These are phyloP conservation scores for Synanthedon myopaeformis DNA, from an alignment of 2,888 invertebrate genomes.

Conservation along the genomic window DNA sequence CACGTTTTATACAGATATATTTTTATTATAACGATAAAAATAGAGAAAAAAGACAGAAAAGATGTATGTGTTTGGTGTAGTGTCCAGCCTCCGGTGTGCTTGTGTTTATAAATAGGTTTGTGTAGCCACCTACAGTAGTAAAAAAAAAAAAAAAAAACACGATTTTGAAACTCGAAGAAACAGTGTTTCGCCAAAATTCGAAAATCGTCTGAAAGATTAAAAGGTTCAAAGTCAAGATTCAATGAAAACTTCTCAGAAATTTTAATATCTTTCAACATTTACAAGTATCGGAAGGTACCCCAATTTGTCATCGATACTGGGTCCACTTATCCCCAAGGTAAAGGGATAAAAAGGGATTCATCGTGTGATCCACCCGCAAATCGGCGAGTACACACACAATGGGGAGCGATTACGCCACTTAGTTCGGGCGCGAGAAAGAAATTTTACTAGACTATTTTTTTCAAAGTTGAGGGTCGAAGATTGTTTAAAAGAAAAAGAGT, in stretches of 20 bases:
- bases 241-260: constrained; percentile 11
- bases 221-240: neutral
- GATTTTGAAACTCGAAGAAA: too few relatives aligned
- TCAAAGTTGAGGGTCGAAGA: neutral
- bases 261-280: constrained; percentile 40
- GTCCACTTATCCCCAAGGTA: constrained; percentile 32
- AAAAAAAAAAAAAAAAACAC: too few relatives aligned
- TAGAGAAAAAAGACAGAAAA: too few relatives aligned
- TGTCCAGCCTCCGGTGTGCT: too few relatives aligned
- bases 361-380: constrained; percentile 58
- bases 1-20: too few relatives aligned
- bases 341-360: constrained; percentile 59
- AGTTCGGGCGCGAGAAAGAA: constrained; percentile 41
- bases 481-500: neutral
- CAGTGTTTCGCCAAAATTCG: too few relatives aligned
- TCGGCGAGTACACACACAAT: constrained; percentile 36
- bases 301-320: constrained; percentile 64
- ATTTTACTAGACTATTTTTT: constrained; percentile 2
- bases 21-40: too few relatives aligned
- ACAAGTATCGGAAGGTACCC: constrained; percentile 37
- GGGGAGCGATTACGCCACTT: constrained; percentile 44
- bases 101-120: too few relatives aligned
- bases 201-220: neutral
- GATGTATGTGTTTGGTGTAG: too few relatives aligned
- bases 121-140: too few relatives aligned